A percentile compares a stretch with the other conserved stretches of the same genome.
Conservation (phyloP, 2,888 invertebrate species). For the Dexiosoma caninum region DNA sequence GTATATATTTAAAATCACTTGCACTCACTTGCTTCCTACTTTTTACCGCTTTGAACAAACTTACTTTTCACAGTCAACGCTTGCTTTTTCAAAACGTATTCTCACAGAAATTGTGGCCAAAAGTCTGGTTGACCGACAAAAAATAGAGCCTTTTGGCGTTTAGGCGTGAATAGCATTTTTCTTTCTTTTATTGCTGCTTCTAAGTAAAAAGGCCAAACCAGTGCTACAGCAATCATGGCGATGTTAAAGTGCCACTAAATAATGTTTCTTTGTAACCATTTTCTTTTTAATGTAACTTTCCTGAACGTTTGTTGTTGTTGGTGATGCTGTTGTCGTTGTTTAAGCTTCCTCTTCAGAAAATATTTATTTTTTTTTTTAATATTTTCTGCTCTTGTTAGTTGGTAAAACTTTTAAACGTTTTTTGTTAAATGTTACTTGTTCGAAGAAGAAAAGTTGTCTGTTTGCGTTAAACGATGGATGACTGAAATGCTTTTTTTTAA, state of each 20-base stretch:
- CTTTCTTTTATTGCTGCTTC: constrained; percentile 2
- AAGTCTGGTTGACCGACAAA: constrained; percentile 15
- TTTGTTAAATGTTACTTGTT: constrained; percentile 46
- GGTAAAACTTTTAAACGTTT: constrained; percentile 38
- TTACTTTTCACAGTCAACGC: not conserved
- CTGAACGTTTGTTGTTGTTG: not conserved
- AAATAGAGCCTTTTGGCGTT: constrained; percentile 31
- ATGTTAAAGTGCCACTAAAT: constrained; percentile 52
- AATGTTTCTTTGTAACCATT: constrained; percentile 51
- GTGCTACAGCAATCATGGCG: constrained; percentile 35
- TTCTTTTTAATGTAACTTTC: constrained; percentile 22
- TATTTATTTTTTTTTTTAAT: not conserved
- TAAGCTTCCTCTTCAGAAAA: constrained; percentile 37
- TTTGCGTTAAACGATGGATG: not conserved
- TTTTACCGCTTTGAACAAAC: constrained; percentile 8
- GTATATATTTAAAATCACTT: constrained; percentile 35
- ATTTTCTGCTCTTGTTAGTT: constrained; percentile 38
- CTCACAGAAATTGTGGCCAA: constrained; percentile 54
- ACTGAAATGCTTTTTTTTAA: not conserved
- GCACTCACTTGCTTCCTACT: constrained; percentile 8
- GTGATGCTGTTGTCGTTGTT: constrained; percentile 17
- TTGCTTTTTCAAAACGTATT: constrained; percentile 11
- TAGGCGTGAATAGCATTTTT: constrained; percentile 47
- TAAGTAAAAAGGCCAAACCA: constrained; percentile 41
- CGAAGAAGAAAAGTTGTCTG: constrained; percentile 6